Evolutionary conservation across 2,113 vertebrate species (phyloP), one percentile per base, ranked within the genome.

Genomic region (Xiphophorus maculatus): DNA sequence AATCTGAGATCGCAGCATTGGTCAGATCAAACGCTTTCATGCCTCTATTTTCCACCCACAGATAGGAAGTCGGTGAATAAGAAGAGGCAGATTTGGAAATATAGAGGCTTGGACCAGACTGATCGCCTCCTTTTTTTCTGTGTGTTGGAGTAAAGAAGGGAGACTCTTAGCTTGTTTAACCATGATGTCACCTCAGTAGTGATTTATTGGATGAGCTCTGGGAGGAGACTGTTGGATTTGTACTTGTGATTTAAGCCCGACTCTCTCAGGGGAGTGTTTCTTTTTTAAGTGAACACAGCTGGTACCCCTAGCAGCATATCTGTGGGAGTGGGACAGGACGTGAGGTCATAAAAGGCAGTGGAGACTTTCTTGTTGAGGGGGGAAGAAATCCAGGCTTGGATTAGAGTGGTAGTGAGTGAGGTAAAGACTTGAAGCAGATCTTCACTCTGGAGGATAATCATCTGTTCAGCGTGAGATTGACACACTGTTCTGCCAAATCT

Each of bases 201-300:
- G 90, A 93, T 92, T 92, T 90, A 93, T 92, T 90, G 85, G 89
- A 86, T 15, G 54, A 85, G 82, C 48, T 79, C 64, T 82, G 87
- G 86, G 87, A 86, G 88, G 85, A 84, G 91, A 63, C 76, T 84
- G 48, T 63, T 90, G 77, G 83, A 83, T 90, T 77, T 90, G 81
- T 66, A 32, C 48, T 67, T 77, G 70, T 71, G 65, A 80, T 78
- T 79, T 80, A 82, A 68, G 79, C 73, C 66, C 61, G 54, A 66
- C 48, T 81, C 84, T 86, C 91, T 79, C 88, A 69, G 60, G 86
- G 88, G 89, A 79, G 71, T 73, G 81, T 82, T 78, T 76, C 40
- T 35, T 51, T 75, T 64, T 54, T 6, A 80, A 90, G 87, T 79
- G 76, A 90, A 83, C 84, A 86, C 92, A 93, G 92, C 90, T 94